phyloP scores from a whole-genome alignment of 2,113 vertebrate species.

The Panurus biarmicus region DNA sequence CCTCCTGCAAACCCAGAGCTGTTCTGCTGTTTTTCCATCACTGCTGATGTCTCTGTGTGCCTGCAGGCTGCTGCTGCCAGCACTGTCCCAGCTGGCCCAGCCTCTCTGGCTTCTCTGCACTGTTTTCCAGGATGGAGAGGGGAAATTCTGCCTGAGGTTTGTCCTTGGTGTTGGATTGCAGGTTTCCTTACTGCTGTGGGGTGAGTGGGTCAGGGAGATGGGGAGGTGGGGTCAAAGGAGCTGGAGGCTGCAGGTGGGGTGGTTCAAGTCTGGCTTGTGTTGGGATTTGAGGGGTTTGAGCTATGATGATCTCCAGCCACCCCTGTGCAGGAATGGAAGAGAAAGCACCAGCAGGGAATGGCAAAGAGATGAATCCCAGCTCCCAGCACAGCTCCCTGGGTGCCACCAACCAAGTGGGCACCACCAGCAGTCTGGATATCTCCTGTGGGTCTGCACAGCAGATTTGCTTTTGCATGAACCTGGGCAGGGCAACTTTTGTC shows the following conservation, averaged over 20 bases:
- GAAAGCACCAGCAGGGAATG: not conserved
- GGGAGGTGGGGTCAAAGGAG: too few relatives aligned
- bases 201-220: not conserved
- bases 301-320: not conserved
- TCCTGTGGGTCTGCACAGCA: not conserved
- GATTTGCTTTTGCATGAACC: not conserved
- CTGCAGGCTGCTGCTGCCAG: not conserved
- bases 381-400: not conserved
- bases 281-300: not conserved
- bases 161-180: accelerated
- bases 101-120: not conserved
- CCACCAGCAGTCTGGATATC: not conserved
- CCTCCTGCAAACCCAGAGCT: not conserved
- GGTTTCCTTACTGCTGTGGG: not conserved
- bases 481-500: not conserved
- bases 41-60: not conserved
- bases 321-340: not conserved
- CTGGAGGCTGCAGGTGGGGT: not conserved
- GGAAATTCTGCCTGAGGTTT: not conserved
- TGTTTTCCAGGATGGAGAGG: not conserved
- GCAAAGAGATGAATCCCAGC: not conserved
- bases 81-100: not conserved
- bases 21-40: not conserved
- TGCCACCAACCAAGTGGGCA: not conserved
- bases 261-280: not conserved